These are phyloP conservation scores for Calyptomena viridis DNA, from an alignment of 2,113 vertebrate genomes.

Conservation along the genomic window DNA sequence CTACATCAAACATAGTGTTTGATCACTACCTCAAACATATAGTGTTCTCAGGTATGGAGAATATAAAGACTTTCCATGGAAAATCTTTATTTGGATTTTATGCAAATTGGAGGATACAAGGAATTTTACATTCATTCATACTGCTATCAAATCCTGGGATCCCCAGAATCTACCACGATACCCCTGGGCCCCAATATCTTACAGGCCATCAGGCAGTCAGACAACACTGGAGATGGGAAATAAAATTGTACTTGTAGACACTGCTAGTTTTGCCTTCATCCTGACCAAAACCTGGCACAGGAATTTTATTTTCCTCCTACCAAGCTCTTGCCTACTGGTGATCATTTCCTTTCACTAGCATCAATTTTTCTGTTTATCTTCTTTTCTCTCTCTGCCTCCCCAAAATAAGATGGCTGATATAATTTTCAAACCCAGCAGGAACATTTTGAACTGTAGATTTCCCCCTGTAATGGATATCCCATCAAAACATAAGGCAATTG, in stretches of 20 bases:
- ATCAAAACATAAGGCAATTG: not conserved
- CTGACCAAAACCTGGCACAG: not conserved
- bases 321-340: not conserved
- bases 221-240: not conserved
- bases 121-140: not conserved
- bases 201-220: not conserved
- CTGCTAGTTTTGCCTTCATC: not conserved
- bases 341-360: not conserved
- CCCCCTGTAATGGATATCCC: not conserved
- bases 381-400: not conserved
- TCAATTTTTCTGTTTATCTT: not conserved
- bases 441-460: not conserved
- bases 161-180: not conserved
- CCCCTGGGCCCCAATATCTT: not conserved
- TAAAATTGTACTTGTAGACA: not conserved
- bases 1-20: not conserved
- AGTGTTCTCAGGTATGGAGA: not conserved
- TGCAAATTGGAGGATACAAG: not conserved
- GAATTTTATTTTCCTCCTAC: not conserved
- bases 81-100: not conserved
- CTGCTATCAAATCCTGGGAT: not conserved
- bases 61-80: not conserved
- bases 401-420: not conserved
- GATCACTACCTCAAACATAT: not conserved
- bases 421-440: not conserved